Evolutionary conservation across 2,113 vertebrate genomes (phyloP).

Genomic region (Cyrtonyx montezumae): DNA sequence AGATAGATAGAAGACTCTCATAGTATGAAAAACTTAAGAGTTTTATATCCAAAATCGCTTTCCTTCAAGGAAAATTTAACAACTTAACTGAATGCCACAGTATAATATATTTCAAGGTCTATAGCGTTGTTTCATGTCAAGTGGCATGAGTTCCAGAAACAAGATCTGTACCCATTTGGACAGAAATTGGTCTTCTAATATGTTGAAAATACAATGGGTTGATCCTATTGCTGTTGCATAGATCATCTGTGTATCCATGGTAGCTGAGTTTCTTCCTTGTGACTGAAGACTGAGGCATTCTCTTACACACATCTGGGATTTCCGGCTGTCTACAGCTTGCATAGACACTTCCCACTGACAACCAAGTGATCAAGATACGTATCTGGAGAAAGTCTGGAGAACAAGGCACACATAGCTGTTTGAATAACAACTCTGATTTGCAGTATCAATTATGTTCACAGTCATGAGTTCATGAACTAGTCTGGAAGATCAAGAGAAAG

Average conservation of each 20-base stretch:
- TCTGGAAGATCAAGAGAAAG: neutral
- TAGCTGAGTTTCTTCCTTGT: neutral
- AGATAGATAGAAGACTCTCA: neutral
- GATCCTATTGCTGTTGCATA: neutral
- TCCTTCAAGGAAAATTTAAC: neutral
- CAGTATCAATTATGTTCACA: neutral
- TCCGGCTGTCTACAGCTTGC: neutral
- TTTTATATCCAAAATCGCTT: neutral
- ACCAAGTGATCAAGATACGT: neutral
- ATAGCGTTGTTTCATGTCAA: fast-evolving
- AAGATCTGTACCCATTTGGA: neutral
- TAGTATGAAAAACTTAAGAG: neutral
- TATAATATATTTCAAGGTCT: neutral
- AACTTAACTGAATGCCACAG: neutral
- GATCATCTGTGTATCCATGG: neutral
- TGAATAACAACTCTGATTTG: neutral
- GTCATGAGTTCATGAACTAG: neutral
- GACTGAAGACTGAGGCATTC: neutral
- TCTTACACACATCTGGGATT: neutral
- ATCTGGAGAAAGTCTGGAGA: neutral
- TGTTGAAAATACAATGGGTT: neutral
- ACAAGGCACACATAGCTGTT: neutral
- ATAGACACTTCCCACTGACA: neutral
- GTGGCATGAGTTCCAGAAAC: neutral
- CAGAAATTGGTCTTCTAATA: neutral